Evolutionary conservation across 2,888 invertebrate species (phyloP).

Genomic region (Chymomyza fuscimana): DNA sequence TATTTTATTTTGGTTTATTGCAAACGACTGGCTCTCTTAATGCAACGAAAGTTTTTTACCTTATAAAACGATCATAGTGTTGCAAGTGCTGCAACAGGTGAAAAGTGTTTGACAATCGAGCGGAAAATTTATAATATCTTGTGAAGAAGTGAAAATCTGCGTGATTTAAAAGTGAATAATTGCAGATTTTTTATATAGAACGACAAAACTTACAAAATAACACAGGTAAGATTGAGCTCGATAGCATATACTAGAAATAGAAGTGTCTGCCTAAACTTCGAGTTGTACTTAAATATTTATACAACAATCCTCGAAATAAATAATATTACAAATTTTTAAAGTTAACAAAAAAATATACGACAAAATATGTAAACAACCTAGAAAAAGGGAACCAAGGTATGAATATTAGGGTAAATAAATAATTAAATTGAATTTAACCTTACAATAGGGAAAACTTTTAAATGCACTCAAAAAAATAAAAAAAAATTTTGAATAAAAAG

Average conservation of each 20-base stretch:
- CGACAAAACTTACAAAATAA: not conserved
- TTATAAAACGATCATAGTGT: slow-evolving; percentile 33
- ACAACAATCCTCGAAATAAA: too few species aligned
- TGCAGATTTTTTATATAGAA: not conserved
- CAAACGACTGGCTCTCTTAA: not conserved
- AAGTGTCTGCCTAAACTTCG: not conserved
- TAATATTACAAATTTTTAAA: not conserved
- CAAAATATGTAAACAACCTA: too few species aligned
- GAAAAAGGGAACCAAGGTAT: too few species aligned
- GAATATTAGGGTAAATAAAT: too few species aligned
- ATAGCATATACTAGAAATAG: not conserved
- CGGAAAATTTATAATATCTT: slow-evolving; percentile 32
- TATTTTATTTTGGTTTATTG: not conserved
- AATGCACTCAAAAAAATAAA: too few species aligned
- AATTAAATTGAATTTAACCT: too few species aligned
- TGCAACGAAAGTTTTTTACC: slow-evolving; percentile 55
- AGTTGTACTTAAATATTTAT: not conserved
- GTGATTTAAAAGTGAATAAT: not conserved
- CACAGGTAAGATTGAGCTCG: slow-evolving; percentile 24
- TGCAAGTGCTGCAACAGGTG: slow-evolving; percentile 51
- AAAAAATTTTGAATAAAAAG: too few species aligned
- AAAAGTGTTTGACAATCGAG: slow-evolving; percentile 51
- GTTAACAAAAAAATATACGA: not conserved
- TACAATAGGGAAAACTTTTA: too few species aligned
- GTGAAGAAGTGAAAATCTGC: slow-evolving; percentile 14